Evolutionary conservation across 2,888 invertebrate genomes (phyloP).

Genomic region (Drosophila cracens): DNA sequence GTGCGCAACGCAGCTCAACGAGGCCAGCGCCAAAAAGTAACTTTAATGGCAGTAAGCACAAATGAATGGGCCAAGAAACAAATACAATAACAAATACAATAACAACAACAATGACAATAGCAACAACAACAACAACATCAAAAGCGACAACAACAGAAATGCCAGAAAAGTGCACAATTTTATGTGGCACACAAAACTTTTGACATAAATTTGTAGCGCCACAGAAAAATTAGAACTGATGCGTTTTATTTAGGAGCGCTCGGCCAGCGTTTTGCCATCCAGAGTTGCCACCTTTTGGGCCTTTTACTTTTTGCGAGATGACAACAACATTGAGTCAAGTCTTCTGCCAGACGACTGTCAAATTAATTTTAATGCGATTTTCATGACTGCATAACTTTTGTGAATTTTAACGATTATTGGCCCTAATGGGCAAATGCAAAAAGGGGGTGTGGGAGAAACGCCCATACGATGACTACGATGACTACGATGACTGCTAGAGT

Average conservation of each 20-base stretch:
- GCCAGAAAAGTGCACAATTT: slow-evolving; percentile 43
- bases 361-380: slow-evolving; percentile 80
- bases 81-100: slow-evolving; percentile 15
- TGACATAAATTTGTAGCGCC: slow-evolving; percentile 74
- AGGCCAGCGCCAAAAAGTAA: slow-evolving; percentile 60
- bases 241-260: slow-evolving; percentile 29
- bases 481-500: background rate
- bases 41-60: slow-evolving; percentile 55
- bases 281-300: slow-evolving; percentile 69
- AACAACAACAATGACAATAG: slow-evolving; percentile 8
- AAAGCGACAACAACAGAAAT: slow-evolving; percentile 23
- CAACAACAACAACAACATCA: slow-evolving; percentile 15
- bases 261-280: background rate
- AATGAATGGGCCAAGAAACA: slow-evolving; percentile 47
- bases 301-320: slow-evolving; percentile 11
- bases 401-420: slow-evolving; percentile 80
- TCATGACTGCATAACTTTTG: slow-evolving; percentile 77
- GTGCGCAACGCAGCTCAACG: slow-evolving; percentile 37
- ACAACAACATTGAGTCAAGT: slow-evolving; percentile 34
- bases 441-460: background rate
- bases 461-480: background rate
- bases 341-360: slow-evolving; percentile 70
- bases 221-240: slow-evolving; percentile 73
- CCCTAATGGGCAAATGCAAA: slow-evolving; percentile 64
- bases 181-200: slow-evolving; percentile 69